Evolutionary conservation across 2,888 invertebrate species (phyloP).

Genomic region (Steinernema scapterisci): DNA sequence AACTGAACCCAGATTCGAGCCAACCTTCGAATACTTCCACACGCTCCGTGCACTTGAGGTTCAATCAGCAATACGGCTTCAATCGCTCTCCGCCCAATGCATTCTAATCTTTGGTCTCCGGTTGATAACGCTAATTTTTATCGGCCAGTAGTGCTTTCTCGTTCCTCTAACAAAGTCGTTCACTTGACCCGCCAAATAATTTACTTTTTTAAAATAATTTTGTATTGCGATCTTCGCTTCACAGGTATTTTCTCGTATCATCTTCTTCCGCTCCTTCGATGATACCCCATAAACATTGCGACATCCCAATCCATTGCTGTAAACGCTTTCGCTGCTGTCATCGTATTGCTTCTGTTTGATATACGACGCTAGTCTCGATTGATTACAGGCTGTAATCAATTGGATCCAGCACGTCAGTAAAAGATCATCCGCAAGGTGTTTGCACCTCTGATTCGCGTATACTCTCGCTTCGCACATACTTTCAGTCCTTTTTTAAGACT

Average conservation of each 20-base stretch:
- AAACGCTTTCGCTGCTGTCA: not conserved
- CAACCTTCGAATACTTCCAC: conserved; percentile 40
- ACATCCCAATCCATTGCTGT: not conserved
- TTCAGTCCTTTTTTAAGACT: too few species aligned
- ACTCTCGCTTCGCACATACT: too few species aligned
- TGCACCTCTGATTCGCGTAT: too few species aligned
- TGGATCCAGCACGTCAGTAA: too few species aligned
- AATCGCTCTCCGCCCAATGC: not conserved
- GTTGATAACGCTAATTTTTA: conserved; percentile 13
- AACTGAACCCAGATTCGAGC: too few species aligned
- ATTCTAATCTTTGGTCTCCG: not conserved
- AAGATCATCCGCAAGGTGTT: too few species aligned
- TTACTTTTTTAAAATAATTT: too few species aligned
- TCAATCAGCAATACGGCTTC: not conserved
- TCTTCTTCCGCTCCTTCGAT: not conserved
- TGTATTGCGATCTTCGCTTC: not conserved
- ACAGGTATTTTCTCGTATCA: too few species aligned
- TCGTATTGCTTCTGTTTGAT: too few species aligned
- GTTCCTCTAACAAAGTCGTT: not conserved
- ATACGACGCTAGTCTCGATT: too few species aligned
- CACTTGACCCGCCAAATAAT: conserved; percentile 29
- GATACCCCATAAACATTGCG: not conserved
- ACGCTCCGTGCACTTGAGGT: not conserved
- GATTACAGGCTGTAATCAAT: too few species aligned
- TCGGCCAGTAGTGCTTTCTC: not conserved